Base-by-base conservation (phyloP, 2,888 invertebrate species). In the Drosophila neotestacea region DNA sequence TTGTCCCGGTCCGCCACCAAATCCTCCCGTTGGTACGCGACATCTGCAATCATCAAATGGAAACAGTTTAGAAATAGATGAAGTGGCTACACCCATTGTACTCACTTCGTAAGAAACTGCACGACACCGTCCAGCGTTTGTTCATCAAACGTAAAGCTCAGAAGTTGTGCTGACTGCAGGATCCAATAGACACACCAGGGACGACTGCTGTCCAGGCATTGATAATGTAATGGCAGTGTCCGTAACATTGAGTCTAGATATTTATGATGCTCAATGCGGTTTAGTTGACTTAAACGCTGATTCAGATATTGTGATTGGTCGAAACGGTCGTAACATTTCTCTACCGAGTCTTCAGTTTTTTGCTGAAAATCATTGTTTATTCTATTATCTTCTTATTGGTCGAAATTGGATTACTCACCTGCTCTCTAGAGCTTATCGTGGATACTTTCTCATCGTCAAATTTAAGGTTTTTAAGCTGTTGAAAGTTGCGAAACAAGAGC, bases 141-240 rank as follows among this genome's bases (percentile, higher is more conserved):
- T 38, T 94, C 94, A 9, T 94, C 93, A 63, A 96, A 93, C 65
- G 94, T 93, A 73, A 94, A 94, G 72, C 95, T 95, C 38, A 98
- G 92, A 73, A 99, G 93, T 91, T 96, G 95, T 39, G 99, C 93
- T 5, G 97, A 95, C 93, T 99, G 98, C 38, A 99, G 92, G 73
- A 97, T 97, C 99, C 99, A 99, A 91, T 98, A 99, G 87, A 98
- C 96, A 70, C 99, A 93, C 99, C 99, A 99, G 6, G 99, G 96
- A 85, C 98, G 95, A 92, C 98, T 99, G 9, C 98, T 96, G 94
- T 99, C 99, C 77, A 99, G 93, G 90, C 95, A 95, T 95, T 96
- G 95, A 90, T 97, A 97, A 70, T 94, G 94, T 68, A 93, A 93
- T 46, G 96, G 95, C 78, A 98, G 93, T 86, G 94, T 93, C 47